A percentile compares a stretch with the other conserved stretches of the same genome.
Conservation (phyloP, 2,888 invertebrate species). For the Heliothis peltigera region DNA sequence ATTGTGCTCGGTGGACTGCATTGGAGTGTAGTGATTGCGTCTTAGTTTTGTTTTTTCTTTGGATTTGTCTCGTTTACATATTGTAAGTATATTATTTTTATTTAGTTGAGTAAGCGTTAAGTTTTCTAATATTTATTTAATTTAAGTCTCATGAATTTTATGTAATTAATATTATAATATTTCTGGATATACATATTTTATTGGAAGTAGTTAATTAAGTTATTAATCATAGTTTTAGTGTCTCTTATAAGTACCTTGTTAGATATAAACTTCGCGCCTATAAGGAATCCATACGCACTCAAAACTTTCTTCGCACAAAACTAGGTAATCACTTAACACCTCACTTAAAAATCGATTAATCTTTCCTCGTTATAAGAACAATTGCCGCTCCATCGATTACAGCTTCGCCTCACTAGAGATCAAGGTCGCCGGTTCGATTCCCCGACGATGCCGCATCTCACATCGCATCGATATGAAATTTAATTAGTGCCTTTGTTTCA, state of each 20-base stretch:
- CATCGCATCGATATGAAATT: slow-evolving; percentile 47
- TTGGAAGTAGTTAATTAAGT: too few relatives aligned
- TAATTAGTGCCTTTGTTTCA: slow-evolving; percentile 33
- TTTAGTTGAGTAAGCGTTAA: slow-evolving; percentile 7
- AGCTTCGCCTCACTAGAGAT: slow-evolving; percentile 50
- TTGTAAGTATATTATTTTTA: slow-evolving; percentile 43
- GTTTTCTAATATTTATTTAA: neutral
- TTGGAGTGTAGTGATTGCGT: slow-evolving; percentile 58
- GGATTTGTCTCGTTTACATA: slow-evolving; percentile 52
- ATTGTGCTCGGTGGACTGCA: slow-evolving; percentile 55
- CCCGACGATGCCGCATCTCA: slow-evolving; percentile 23
- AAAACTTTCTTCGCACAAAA: slow-evolving; percentile 20
- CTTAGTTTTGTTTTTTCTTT: slow-evolving; percentile 24
- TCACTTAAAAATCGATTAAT: slow-evolving; percentile 23
- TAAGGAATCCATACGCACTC: neutral
- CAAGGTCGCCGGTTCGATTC: slow-evolving; percentile 59
- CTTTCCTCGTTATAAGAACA: slow-evolving; percentile 37
- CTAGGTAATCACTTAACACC: slow-evolving; percentile 14
- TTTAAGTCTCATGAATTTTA: too few relatives aligned
- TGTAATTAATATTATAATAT: too few relatives aligned
- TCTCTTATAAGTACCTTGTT: too few relatives aligned
- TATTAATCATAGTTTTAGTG: too few relatives aligned
- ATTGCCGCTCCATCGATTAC: slow-evolving; percentile 47
- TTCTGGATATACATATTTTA: too few relatives aligned
- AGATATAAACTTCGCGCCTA: neutral